A percentile compares a stretch with the other conserved stretches of the same genome.
Conservation (phyloP, 2,797 vertebrate genomes). For the Rhodeus uyekii region DNA sequence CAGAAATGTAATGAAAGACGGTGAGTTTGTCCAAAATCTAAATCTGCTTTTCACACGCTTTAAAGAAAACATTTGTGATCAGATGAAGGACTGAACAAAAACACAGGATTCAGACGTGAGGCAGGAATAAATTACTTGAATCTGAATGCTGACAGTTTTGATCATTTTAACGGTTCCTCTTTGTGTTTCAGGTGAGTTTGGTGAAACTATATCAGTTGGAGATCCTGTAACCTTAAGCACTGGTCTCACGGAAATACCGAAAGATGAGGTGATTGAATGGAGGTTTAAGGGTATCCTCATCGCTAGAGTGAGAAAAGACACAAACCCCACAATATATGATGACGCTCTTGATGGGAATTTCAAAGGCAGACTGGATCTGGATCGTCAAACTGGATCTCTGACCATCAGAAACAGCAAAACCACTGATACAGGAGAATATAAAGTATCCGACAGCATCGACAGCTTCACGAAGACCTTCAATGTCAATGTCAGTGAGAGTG, state of each 20-base stretch:
- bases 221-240: rapidly evolving
- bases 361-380: neutral
- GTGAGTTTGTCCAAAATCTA: no score
- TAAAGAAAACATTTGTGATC: no score
- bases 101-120: no score
- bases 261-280: neutral
- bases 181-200: neutral
- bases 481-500: neutral
- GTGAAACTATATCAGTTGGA: neutral
- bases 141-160: no score
- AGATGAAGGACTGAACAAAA: no score
- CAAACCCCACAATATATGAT: neutral
- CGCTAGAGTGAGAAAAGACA: neutral
- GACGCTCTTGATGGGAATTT: neutral
- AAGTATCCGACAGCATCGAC: neutral
- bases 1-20: neutral
- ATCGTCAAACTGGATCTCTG: neutral
- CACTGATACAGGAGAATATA: neutral
- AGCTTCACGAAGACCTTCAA: neutral
- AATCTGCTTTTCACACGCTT: no score
- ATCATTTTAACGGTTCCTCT: neutral
- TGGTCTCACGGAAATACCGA: neutral
- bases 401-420: neutral
- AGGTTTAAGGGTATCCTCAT: neutral
- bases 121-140: no score